Evolutionary conservation across 2,888 invertebrate species (phyloP).

Genomic region (Drosophila longiperda): DNA sequence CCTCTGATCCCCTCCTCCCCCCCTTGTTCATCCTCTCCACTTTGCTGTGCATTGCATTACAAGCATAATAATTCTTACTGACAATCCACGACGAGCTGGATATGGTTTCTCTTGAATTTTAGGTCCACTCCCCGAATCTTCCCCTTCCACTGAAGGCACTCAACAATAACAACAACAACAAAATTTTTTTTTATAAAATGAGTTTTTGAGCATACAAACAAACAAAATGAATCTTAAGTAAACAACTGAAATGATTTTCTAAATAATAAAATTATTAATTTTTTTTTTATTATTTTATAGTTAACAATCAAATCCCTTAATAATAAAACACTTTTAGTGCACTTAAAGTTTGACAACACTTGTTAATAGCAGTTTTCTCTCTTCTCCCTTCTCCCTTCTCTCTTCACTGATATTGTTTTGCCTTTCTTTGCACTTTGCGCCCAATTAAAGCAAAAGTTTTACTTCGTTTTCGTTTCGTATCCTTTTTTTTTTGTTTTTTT

Average conservation of each 20-base stretch:
- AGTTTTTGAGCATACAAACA: too few relatives aligned
- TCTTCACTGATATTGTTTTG: neutral
- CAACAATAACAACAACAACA: too few relatives aligned
- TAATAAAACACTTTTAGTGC: constrained; percentile 1
- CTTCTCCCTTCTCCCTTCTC: neutral
- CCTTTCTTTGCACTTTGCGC: constrained; percentile 66
- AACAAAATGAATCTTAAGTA: neutral
- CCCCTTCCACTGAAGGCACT: constrained; percentile 6
- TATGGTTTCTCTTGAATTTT: constrained; percentile 6
- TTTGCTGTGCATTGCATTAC: constrained; percentile 73
- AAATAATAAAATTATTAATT: neutral
- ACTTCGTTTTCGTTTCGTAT: constrained; percentile 58
- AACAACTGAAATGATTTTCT: neutral
- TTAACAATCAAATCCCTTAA: neutral
- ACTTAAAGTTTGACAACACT: neutral
- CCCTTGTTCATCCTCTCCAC: constrained; percentile 10
- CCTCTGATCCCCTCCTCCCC: constrained; percentile 32
- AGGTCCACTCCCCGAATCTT: neutral
- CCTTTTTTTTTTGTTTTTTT: constrained; percentile 32
- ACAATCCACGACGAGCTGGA: constrained; percentile 61
- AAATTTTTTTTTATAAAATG: too few relatives aligned
- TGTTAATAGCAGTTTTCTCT: neutral
- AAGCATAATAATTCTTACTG: constrained; percentile 79
- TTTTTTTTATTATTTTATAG: neutral
- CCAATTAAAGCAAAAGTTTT: constrained; percentile 75